These are phyloP conservation scores for Taphrorychus bicolor DNA, from an alignment of 2,888 invertebrate genomes.

Conservation along the genomic window DNA sequence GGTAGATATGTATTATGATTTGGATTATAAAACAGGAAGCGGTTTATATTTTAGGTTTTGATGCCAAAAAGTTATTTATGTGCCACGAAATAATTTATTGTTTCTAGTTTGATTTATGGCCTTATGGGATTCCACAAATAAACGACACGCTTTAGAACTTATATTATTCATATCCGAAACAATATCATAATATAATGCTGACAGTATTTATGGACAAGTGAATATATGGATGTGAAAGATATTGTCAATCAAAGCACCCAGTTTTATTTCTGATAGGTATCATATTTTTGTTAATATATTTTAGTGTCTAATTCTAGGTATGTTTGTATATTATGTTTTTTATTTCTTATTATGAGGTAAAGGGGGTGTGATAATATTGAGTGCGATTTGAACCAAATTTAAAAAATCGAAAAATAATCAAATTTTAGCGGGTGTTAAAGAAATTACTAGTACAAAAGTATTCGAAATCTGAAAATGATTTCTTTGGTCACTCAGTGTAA, in stretches of 20 bases:
- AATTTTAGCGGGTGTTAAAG: too few relatives aligned
- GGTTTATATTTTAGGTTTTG: conserved; percentile 21
- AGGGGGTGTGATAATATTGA: too few relatives aligned
- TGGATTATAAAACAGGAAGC: conserved; percentile 31
- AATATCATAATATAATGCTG: not conserved
- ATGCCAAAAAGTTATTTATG: conserved; percentile 23
- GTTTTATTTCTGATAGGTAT: too few relatives aligned
- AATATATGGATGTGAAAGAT: not conserved
- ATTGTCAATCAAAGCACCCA: not conserved
- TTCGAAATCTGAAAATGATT: too few relatives aligned
- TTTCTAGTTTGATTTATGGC: conserved; percentile 16
- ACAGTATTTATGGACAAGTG: not conserved
- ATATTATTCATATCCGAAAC: not conserved
- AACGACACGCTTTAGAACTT: not conserved
- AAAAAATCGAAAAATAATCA: too few relatives aligned
- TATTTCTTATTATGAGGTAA: too few relatives aligned
- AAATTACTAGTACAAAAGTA: too few relatives aligned
- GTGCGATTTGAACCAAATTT: too few relatives aligned
- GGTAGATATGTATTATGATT: conserved; percentile 17
- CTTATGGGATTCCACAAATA: not conserved
- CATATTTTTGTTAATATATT: too few relatives aligned
- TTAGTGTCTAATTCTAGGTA: too few relatives aligned
- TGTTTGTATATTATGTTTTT: too few relatives aligned
- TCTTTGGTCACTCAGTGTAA: too few relatives aligned
- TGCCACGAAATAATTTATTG: conserved; percentile 16